Evolutionary conservation across 2,113 vertebrate genomes (phyloP).

Genomic region (Nettapus auritus): DNA sequence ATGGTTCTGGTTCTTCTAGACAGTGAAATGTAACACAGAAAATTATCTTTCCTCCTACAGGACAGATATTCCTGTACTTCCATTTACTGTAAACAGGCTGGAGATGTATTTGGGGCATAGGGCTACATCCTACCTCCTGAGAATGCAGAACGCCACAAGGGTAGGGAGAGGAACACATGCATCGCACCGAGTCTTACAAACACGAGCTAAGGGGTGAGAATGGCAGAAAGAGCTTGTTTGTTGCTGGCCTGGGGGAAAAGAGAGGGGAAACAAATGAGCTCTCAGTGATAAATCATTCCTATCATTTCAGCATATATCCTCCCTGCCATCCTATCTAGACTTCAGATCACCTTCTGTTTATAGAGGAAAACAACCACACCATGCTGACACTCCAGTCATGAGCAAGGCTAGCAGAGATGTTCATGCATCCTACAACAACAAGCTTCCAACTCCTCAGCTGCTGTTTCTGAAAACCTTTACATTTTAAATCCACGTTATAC

Average conservation of each 20-base stretch:
- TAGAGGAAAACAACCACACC: neutral
- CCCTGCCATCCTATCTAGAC: neutral
- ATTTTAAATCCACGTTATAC: neutral
- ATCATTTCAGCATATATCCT: neutral
- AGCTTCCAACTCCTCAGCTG: neutral
- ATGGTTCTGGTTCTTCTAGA: neutral
- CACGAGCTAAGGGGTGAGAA: rapidly evolving
- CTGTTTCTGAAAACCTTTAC: neutral
- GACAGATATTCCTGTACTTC: neutral
- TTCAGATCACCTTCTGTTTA: neutral
- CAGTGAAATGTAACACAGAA: neutral
- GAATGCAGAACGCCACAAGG: neutral
- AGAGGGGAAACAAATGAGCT: neutral
- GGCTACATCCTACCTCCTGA: neutral
- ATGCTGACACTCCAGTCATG: neutral
- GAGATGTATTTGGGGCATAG: neutral
- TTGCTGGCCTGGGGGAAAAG: neutral
- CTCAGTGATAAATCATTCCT: neutral
- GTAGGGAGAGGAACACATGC: neutral
- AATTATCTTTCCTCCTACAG: neutral
- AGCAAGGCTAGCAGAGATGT: neutral
- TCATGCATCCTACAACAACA: neutral
- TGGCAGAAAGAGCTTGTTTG: neutral
- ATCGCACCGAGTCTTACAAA: neutral
- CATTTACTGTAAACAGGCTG: neutral